Evolutionary conservation across 64 coral and sea anemone species (phyloP), one percentile per base, ranked within the genome.

Genomic region (Porites australiensis): DNA sequence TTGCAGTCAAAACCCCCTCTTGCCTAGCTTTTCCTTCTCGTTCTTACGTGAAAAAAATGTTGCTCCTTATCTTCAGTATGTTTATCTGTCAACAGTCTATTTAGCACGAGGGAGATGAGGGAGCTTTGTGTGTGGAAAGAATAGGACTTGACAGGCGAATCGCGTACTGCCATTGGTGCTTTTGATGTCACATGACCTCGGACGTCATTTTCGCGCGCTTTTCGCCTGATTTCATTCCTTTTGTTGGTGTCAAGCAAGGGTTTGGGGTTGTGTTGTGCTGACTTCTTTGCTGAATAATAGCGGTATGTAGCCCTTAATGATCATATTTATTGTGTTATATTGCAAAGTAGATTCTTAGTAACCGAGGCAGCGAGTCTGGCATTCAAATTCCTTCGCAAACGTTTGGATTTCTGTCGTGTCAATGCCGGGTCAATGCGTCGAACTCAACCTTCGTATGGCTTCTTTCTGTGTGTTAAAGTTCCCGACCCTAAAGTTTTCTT

Each of bases 261-360:
- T 68, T 68, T 68, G 65, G 9, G 65, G 65, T 68, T 68, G 16
- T 68, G 65, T 68, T 68, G 65, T 68, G 65, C 65, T 68, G 65
- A 68, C 65, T 68, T 68, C 65, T 68, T 68, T 68, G 65, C 65
- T 68, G 65, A 68, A 68, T 68, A 68, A 68, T 68, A 19, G 65
- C 65, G 65, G 65, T 68, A 68, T 68, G 65, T 68, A 68, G 65
- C 65, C 65, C 65, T 68, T 13, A 9, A 68, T 68, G 65, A 68
- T 68, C 65, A 68, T 68, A 68, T 68, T 68, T 68, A 68, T 68
- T 68, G 65, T 68, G 65, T 68, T 68, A 68, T 68, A 68, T 68
- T 68, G 65, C 65, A 68, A 68, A 68, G 65, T 68, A 68, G 65
- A 68, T 68, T 68, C 14, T 68, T 68, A 68, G 65, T 68, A 68